Base-by-base conservation (phyloP, 2,888 invertebrate genomes). In the Stramonita haemastoma region DNA sequence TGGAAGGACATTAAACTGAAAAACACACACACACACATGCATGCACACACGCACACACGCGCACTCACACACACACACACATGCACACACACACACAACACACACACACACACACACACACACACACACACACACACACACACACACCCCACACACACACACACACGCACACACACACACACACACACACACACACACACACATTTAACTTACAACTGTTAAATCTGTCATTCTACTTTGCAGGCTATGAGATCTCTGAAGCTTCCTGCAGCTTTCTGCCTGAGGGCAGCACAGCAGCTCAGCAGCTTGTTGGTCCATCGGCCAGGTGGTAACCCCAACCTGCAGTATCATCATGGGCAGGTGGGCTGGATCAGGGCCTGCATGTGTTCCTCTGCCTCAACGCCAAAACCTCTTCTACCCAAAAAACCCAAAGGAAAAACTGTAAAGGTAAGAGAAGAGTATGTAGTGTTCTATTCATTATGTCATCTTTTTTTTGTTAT, bases 321-420 rank as follows among this genome's bases (percentile, higher is more conserved):
- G 6, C 73, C 22, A 11, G 19, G 6, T 60, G 36, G 26, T 22
- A 4, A 17, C 22, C 2, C 11, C 11, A 19, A 19, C 22, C 34
- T 15, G 13, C 15, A 6, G 13, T 11, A 17, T 70, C 17, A 22
- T 70, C 70, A 70, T 70, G 22, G 70, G 26, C 70, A 22, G 8
- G 6, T 29, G 2, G 29, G 77, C 11, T 36, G 81, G 34, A 5
- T 36, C 36, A 36, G 36, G 19, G 36, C 17, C 0, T 22, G 19
- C n/a, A 5, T 36, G 26, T 81, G 5, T 85, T 85, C 85, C 13
- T 56, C 85, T 19, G 15, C 85, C 32, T 22, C 87, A 8, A 90
- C 92, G 46, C 91, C 92, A 17, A 91, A 87, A 46, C 92, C 92
- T n/a, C 19, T 92, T 26, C 92, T 92, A 73, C 93, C 93, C 79